A percentile compares a stretch with the other conserved stretches of the same genome.
These are phyloP conservation scores for Tenualosa ilisha DNA, from an alignment of 2,797 vertebrate genomes.

Conservation along the genomic window DNA sequence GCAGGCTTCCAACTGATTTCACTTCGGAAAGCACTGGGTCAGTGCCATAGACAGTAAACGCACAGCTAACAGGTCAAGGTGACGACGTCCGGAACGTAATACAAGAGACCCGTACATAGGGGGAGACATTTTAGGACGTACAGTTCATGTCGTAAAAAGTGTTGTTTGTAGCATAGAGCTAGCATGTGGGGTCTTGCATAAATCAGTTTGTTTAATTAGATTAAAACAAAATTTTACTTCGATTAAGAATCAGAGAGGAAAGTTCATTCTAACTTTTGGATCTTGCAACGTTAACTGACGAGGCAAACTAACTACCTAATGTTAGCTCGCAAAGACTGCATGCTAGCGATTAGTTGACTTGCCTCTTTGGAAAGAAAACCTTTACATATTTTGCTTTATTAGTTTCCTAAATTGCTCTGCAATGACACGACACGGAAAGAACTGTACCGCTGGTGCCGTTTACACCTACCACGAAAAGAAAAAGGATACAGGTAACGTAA, in stretches of 20 bases:
- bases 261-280: neutral
- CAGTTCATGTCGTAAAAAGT: neutral
- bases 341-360: too few species aligned
- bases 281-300: neutral
- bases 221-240: neutral
- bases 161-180: neutral
- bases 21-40: too few species aligned
- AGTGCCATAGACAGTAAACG: too few species aligned
- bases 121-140: neutral
- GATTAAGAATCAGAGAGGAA: neutral
- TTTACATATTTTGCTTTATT: neutral
- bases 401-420: neutral
- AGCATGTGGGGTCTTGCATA: neutral
- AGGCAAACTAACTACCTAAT: neutral
- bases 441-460: conserved; percentile 89
- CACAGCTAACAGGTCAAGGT: too few species aligned
- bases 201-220: neutral
- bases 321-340: too few species aligned
- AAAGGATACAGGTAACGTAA: conserved; percentile 83
- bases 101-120: neutral
- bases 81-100: neutral
- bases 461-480: conserved; percentile 93
- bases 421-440: conserved; percentile 92
- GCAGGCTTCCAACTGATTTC: too few species aligned
- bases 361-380: neutral